Conservation (phyloP, 2,888 invertebrate species). For the Acleris emargana region DNA sequence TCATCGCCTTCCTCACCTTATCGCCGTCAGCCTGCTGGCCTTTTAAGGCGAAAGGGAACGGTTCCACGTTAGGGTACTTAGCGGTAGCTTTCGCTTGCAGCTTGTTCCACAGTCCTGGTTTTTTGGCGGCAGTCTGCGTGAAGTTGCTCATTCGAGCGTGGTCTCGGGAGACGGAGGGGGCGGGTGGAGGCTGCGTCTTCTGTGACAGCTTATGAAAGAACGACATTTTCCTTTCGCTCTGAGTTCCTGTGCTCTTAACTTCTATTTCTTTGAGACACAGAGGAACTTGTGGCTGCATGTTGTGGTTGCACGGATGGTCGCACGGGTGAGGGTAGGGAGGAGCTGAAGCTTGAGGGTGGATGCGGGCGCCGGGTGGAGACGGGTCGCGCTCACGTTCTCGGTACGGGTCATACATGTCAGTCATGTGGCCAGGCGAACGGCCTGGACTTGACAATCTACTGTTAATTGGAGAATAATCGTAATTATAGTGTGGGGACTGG, state of each 20-base stretch:
- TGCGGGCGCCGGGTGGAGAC: slow-evolving; percentile 40
- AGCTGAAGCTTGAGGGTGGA: slow-evolving; percentile 44
- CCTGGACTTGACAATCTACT: slow-evolving; percentile 3
- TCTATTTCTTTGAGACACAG: slow-evolving; percentile 73
- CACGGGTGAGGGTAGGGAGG: slow-evolving; percentile 44
- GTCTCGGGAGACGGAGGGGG: slow-evolving; percentile 35
- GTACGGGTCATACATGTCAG: slow-evolving; percentile 30
- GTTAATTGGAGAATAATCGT: slow-evolving; percentile 23
- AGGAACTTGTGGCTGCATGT: slow-evolving; percentile 57
- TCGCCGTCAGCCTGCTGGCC: slow-evolving; percentile 62
- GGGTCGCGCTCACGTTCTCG: slow-evolving; percentile 35
- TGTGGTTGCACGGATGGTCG: slow-evolving; percentile 43
- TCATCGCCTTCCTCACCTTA: slow-evolving; percentile 63
- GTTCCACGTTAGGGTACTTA: slow-evolving; percentile 42
- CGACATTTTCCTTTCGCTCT: slow-evolving; percentile 68
- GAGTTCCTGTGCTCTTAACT: slow-evolving; percentile 72
- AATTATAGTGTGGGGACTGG: slow-evolving; percentile 39
- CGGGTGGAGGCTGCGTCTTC: slow-evolving; percentile 49
- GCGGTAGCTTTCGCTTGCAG: slow-evolving; percentile 51
- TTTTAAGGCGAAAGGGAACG: slow-evolving; percentile 52
- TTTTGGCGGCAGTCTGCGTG: slow-evolving; percentile 46
- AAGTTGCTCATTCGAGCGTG: slow-evolving; percentile 45
- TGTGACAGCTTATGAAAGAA: slow-evolving; percentile 63
- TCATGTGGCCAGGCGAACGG: neutral
- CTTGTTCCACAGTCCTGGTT: slow-evolving; percentile 57